These are phyloP conservation scores for Eupithecia exiguata DNA, from an alignment of 2,888 invertebrate genomes.

Conservation along the genomic window DNA sequence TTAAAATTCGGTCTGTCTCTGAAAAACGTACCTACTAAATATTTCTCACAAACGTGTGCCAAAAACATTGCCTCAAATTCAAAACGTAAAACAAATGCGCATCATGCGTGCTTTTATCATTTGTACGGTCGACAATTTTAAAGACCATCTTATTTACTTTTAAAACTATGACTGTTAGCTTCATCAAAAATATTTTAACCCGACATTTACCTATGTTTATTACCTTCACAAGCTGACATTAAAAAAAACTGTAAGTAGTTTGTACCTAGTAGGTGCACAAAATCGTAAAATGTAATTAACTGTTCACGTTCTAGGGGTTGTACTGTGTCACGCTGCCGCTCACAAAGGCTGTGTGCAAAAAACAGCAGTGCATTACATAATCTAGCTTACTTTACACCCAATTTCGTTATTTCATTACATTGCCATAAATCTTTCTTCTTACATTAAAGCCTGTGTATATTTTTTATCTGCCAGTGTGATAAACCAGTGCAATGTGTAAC, in stretches of 20 bases:
- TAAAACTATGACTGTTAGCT: no score
- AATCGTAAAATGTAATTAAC: background rate
- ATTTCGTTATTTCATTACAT: background rate
- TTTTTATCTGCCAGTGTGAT: background rate
- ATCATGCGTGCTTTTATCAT: background rate
- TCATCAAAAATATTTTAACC: no score
- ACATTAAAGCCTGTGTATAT: background rate
- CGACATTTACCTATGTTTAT: no score
- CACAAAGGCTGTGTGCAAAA: background rate
- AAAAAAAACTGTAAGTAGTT: no score
- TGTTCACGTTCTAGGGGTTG: background rate
- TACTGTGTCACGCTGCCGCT: background rate
- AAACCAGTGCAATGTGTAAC: constrained; percentile 2
- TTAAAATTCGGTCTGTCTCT: no score
- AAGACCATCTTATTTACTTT: no score
- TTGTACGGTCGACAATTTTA: no score
- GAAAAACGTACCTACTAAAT: background rate
- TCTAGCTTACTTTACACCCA: no score
- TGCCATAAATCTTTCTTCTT: background rate
- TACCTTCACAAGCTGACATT: no score
- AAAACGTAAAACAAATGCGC: background rate
- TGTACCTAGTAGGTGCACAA: no score
- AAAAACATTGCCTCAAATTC: background rate
- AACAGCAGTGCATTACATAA: background rate
- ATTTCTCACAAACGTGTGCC: background rate